These are phyloP conservation scores for Hoplias malabaricus DNA, from an alignment of 2,113 vertebrate species.

Conservation along the genomic window DNA sequence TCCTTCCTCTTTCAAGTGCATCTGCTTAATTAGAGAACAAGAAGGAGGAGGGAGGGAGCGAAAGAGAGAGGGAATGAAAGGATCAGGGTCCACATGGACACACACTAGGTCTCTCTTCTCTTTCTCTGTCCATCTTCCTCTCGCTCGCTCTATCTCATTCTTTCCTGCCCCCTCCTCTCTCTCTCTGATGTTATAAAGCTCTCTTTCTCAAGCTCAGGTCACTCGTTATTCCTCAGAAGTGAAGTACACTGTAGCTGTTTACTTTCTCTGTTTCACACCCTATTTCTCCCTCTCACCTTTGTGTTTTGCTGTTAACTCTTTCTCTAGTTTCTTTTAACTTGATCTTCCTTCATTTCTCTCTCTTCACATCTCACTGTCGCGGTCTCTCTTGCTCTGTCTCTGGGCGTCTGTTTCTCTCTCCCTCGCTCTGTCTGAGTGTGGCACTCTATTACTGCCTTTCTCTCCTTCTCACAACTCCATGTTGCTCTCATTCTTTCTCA, in stretches of 20 bases:
- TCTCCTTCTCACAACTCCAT: no score
- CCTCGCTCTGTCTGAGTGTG: no score
- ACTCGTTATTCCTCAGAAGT: neutral
- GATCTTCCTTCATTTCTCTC: no score
- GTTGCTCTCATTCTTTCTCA: no score
- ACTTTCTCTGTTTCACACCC: neutral
- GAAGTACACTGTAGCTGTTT: neutral
- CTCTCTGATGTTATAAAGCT: neutral
- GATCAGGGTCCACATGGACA: slow-evolving; percentile 21
- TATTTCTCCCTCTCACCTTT: neutral
- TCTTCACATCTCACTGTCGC: no score
- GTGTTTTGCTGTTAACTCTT: no score
- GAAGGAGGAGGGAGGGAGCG: neutral
- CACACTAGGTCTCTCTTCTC: slow-evolving; percentile 13
- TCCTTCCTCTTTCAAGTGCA: slow-evolving; percentile 56
- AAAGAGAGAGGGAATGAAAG: slow-evolving; percentile 1
- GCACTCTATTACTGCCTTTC: no score
- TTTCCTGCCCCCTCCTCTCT: neutral
- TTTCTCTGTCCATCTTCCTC: no score
- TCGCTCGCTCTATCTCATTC: neutral
- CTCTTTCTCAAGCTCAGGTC: neutral
- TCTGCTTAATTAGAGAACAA: slow-evolving; percentile 58
- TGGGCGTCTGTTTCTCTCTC: no score
- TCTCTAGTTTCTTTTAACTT: no score
- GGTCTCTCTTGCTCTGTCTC: no score